Percentiles rank a stretch among this genome's conserved stretches.
Evolutionary conservation across 2,888 invertebrate species (phyloP).

Genomic region (Ormyrus labotus): DNA sequence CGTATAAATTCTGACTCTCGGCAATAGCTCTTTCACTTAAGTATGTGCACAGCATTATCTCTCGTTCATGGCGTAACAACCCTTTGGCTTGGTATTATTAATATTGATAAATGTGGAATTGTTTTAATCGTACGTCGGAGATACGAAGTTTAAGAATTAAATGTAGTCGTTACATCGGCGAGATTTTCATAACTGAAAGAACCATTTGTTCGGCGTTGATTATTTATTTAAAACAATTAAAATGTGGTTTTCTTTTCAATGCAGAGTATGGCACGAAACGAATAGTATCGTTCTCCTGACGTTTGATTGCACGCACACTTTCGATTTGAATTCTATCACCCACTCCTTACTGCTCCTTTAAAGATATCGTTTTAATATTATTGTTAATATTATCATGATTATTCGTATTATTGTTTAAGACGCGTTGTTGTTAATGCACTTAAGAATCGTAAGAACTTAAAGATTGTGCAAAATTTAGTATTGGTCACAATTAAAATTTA

Average conservation of each 20-base stretch:
- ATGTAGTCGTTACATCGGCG: slow-evolving; percentile 61
- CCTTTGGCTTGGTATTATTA: slow-evolving; percentile 55
- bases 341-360: slow-evolving; percentile 32
- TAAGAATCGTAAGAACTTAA: too few relatives aligned
- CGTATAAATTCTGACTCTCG: slow-evolving; percentile 49
- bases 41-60: slow-evolving; percentile 48
- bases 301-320: slow-evolving; percentile 33
- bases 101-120: slow-evolving; percentile 57
- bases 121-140: slow-evolving; percentile 53
- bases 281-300: slow-evolving; percentile 48
- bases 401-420: neutral
- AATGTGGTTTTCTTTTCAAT: slow-evolving; percentile 9
- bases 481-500: too few relatives aligned
- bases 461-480: too few relatives aligned
- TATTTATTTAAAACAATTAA: slow-evolving; percentile 21
- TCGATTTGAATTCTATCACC: slow-evolving; percentile 21
- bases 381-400: slow-evolving; percentile 32
- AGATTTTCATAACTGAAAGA: slow-evolving; percentile 61
- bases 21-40: slow-evolving; percentile 18
- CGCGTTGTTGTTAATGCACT: neutral
- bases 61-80: slow-evolving; percentile 51
- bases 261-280: slow-evolving; percentile 57
- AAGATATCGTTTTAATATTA: slow-evolving; percentile 15
- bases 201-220: slow-evolving; percentile 25
- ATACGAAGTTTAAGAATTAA: slow-evolving; percentile 44